phyloP scores from a whole-genome alignment of 1,140 invertebrate species.

The Drosophila nannoptera region DNA sequence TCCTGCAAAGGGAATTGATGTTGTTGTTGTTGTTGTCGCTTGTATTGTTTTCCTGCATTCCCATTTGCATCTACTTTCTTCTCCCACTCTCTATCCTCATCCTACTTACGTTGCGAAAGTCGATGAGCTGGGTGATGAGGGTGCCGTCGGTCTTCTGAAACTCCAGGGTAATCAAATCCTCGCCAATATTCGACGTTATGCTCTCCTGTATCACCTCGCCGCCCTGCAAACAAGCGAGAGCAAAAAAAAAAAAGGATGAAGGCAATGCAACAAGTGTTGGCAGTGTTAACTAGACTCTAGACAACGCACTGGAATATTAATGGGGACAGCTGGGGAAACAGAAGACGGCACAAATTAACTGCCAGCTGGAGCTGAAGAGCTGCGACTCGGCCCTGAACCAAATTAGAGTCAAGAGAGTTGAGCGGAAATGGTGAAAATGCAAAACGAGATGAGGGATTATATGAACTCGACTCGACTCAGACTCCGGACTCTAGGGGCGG shows the following conservation, averaged over 20 bases:
- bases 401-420: constrained; percentile 73
- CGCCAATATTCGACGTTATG: constrained; percentile 92
- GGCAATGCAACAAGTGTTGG: constrained; percentile 57
- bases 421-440: constrained; percentile 27
- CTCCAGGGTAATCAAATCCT: constrained; percentile 92
- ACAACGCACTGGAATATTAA: constrained; percentile 59
- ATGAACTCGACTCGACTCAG: constrained; percentile 12
- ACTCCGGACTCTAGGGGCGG: background rate
- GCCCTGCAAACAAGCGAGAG: constrained; percentile 82
- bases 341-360: constrained; percentile 58
- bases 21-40: background rate
- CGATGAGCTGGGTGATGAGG: constrained; percentile 93
- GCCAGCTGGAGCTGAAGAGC: constrained; percentile 33
- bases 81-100: too few species aligned
- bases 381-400: constrained; percentile 59
- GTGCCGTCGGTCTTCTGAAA: constrained; percentile 95
- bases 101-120: constrained; percentile 93
- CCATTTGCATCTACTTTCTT: background rate
- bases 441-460: constrained; percentile 34
- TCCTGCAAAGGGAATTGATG: constrained; percentile 83
- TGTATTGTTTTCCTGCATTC: background rate
- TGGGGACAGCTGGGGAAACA: constrained; percentile 4
- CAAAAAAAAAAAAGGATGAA: constrained; percentile 12
- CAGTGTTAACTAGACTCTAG: constrained; percentile 5
- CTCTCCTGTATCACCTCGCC: constrained; percentile 95